Conservation (phyloP, 2,797 vertebrate species). For the Trematomus bernacchii region DNA sequence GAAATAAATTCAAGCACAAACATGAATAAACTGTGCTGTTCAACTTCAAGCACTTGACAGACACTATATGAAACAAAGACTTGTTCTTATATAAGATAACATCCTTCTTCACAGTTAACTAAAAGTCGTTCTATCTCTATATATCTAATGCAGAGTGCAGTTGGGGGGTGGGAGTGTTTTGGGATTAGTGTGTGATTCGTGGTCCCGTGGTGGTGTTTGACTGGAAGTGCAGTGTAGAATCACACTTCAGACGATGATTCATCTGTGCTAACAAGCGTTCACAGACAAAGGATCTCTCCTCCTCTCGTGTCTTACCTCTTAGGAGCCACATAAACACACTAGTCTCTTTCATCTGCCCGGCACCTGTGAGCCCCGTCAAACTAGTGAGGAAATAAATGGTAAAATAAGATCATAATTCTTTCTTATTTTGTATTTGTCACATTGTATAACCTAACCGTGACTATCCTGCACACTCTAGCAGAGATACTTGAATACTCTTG, state of each 20-base stretch:
- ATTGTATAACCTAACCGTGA: too few relatives aligned
- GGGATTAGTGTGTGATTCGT: conserved; percentile 40
- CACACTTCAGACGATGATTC: conserved; percentile 59
- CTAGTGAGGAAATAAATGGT: conserved; percentile 1
- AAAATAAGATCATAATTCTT: conserved; percentile 1
- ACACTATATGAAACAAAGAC: not conserved
- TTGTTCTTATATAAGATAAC: conserved; percentile 4
- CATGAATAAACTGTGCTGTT: not conserved
- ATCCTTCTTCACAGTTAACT: conserved; percentile 10
- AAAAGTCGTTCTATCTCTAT: not conserved
- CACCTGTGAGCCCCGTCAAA: conserved; percentile 19
- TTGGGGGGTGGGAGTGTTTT: conserved; percentile 43
- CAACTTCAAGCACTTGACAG: not conserved
- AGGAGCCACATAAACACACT: conserved; percentile 37
- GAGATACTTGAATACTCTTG: not conserved
- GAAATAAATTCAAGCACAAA: not conserved
- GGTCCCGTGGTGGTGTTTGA: conserved; percentile 58
- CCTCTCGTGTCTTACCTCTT: conserved; percentile 12
- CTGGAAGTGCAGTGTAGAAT: conserved; percentile 32
- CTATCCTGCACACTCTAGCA: not conserved
- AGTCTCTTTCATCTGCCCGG: conserved; percentile 35
- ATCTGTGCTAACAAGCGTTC: conserved; percentile 54
- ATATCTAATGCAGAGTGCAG: conserved; percentile 2
- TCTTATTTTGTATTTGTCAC: not conserved
- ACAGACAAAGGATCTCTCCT: conserved; percentile 37